Evolutionary conservation across 2,888 invertebrate species (phyloP).

Genomic region (Cephus pygmeus): DNA sequence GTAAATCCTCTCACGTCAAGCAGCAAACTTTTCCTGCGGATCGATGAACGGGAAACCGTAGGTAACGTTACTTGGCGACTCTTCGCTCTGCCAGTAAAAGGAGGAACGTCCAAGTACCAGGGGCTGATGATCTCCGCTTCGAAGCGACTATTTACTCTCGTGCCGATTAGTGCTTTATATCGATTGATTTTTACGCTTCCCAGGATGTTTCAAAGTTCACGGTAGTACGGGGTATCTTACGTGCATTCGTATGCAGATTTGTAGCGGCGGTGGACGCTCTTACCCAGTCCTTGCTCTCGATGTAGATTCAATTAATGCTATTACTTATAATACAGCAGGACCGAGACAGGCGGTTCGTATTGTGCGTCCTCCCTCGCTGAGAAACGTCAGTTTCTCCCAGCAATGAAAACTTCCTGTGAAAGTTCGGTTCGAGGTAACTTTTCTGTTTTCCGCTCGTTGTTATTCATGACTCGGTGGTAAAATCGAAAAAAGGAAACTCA

Average conservation of each 20-base stretch:
- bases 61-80: background rate
- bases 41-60: background rate
- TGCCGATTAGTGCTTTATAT: background rate
- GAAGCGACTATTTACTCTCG: background rate
- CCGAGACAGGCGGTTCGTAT: conserved; percentile 11
- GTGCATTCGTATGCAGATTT: background rate
- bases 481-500: conserved; percentile 42
- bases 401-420: conserved; percentile 27
- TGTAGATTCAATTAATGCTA: conserved; percentile 11
- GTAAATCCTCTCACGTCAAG: background rate
- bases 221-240: background rate
- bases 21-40: background rate
- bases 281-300: background rate
- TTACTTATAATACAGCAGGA: conserved; percentile 27
- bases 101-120: background rate
- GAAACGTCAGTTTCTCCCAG: conserved; percentile 25
- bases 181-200: background rate
- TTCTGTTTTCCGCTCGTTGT: conserved; percentile 56
- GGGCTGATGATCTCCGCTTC: background rate
- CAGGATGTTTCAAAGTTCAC: background rate
- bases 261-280: background rate
- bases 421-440: conserved; percentile 41
- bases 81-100: background rate
- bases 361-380: conserved; percentile 17
- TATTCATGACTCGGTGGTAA: conserved; percentile 55